Percentiles rank a stretch among this genome's conserved stretches.
Evolutionary conservation across 2,797 vertebrate genomes (phyloP).

Genomic region (Falco novaeseelandiae): DNA sequence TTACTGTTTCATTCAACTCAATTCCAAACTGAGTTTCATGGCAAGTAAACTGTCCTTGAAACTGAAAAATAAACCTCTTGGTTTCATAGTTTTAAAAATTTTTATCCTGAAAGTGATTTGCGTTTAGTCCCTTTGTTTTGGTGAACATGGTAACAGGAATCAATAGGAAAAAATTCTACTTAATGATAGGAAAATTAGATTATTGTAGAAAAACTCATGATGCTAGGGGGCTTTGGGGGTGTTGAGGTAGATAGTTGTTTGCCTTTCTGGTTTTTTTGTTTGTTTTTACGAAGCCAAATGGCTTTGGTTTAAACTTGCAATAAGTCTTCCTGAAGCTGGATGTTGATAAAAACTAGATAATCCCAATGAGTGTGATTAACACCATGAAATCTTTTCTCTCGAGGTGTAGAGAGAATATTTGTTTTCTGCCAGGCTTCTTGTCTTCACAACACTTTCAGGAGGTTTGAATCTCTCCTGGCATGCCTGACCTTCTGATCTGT

Average conservation of each 20-base stretch:
- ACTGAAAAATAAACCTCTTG: background rate
- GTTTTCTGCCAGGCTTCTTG: background rate
- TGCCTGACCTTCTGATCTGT: background rate
- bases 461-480: background rate
- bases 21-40: background rate
- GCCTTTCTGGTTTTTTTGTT: background rate
- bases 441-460: background rate
- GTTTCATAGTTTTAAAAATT: background rate
- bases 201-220: background rate
- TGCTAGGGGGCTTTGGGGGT: background rate
- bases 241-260: background rate
- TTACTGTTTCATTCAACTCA: background rate
- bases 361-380: background rate
- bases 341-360: background rate
- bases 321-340: background rate
- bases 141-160: background rate
- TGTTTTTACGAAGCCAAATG: background rate
- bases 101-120: background rate
- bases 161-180: background rate
- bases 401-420: background rate
- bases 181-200: background rate
- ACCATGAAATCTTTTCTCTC: background rate
- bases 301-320: background rate
- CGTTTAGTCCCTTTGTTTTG: background rate
- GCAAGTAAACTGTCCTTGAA: background rate